Evolutionary conservation across 2,797 vertebrate genomes (phyloP).

Genomic region (Pristis pectinata): DNA sequence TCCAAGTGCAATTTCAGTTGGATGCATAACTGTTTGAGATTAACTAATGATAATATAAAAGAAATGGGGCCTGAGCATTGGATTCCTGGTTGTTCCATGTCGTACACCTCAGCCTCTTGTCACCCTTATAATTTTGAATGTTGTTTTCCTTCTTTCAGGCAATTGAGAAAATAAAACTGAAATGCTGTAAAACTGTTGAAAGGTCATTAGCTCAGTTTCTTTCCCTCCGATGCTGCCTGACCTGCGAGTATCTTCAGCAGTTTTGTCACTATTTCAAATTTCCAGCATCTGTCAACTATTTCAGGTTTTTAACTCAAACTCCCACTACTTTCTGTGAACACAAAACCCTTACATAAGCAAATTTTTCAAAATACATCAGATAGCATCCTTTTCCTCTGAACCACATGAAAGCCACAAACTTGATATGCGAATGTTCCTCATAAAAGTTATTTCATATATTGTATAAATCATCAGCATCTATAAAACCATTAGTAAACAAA

Average conservation of each 20-base stretch:
- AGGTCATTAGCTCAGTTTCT: too few species aligned
- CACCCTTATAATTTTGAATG: background rate
- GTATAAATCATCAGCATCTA: background rate
- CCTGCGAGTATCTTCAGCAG: too few species aligned
- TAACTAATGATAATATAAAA: background rate
- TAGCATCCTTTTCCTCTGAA: background rate
- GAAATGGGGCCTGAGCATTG: background rate
- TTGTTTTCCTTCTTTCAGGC: background rate
- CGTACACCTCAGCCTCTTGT: background rate
- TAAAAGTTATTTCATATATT: background rate
- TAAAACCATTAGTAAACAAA: background rate
- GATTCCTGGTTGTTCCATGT: background rate
- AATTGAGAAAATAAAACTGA: background rate
- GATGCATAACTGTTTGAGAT: background rate
- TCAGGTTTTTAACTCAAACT: background rate
- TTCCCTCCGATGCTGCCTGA: too few species aligned
- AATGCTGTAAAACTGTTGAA: too few species aligned
- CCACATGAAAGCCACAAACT: background rate
- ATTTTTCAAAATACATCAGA: too few species aligned
- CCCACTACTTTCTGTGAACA: background rate
- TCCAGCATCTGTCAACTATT: background rate
- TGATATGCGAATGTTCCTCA: background rate
- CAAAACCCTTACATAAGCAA: too few species aligned
- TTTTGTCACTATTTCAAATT: too few species aligned
- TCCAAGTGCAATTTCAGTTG: background rate